Evolutionary conservation across 2,797 vertebrate genomes (phyloP), one percentile per base, ranked within the genome.

Genomic region (Xenentodon cancila): DNA sequence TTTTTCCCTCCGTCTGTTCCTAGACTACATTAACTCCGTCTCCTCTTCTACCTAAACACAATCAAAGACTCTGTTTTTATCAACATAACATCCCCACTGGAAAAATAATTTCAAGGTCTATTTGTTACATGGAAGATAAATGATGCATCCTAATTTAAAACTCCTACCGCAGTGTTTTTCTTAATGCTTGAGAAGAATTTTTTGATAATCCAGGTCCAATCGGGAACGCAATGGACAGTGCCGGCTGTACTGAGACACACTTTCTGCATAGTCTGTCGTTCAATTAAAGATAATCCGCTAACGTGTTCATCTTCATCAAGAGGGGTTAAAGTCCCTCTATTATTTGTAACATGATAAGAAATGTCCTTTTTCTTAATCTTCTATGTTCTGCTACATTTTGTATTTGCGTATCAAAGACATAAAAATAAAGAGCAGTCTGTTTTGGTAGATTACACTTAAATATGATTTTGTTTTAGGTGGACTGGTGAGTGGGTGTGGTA

Each of bases 21-120:
- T 46, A 46, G 76, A 75, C 74, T 32, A 73, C 77, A 83, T 83
- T 78, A 83, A 80, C 40, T 55, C 21, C 15, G 55, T 61, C 60
- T 65, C 53, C 63, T 71, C 53, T 68, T 64, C 52, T 62, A 72
- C 76, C 64, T 68, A 77, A 82, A 84, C 76, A 80, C 72, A 88
- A 79, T 81, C 76, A 84, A 79, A 84, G 57, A 58, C 62, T 62
- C 54, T n/a, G 30, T 48, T 55, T 25, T 79, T 72, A 84, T 82
- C 81, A 79, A 65, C 71, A 59, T 71, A 80, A 70, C 71, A 74
- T 86, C 71, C 77, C 69, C 53, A 48, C 64, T 78, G 82, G 68
- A 87, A 86, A 84, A 65, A 75, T 75, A 87, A 90, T 90, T 89
- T 89, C 85, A 87, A 81, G 84, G 84, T 88, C 84, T 87, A 64